phyloP scores from a whole-genome alignment of 2,888 invertebrate species.

The Monochamus alternatus region DNA sequence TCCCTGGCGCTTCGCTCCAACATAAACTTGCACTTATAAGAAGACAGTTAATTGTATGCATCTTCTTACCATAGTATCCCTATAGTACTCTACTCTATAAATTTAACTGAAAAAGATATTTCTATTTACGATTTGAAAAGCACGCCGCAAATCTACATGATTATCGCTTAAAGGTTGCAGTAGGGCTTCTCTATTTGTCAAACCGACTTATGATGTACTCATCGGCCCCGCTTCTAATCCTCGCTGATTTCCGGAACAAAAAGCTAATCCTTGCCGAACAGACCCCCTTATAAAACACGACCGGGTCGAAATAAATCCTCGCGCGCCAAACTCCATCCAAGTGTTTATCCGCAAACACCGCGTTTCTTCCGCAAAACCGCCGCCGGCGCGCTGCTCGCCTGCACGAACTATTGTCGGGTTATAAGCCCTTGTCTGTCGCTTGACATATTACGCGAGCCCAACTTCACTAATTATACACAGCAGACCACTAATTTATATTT shows the following conservation, averaged over 20 bases:
- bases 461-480: constrained; percentile 37
- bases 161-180: no score
- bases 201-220: background rate
- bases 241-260: background rate
- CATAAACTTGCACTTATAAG: no score
- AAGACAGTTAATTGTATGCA: no score
- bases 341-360: constrained; percentile 42
- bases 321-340: constrained; percentile 12
- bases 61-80: no score
- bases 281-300: constrained; percentile 19
- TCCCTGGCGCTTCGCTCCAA: no score
- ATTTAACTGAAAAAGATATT: no score
- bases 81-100: no score
- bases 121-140: no score
- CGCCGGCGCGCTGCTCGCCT: constrained; percentile 27
- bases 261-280: constrained; percentile 11
- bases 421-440: constrained; percentile 39
- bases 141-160: no score
- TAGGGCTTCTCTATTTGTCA: background rate
- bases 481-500: constrained; percentile 34
- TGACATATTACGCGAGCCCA: constrained; percentile 39
- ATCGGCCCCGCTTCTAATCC: background rate
- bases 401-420: constrained; percentile 39
- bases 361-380: constrained; percentile 40
- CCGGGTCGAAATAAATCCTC: constrained; percentile 34